Base-by-base conservation (phyloP, 2,797 vertebrate species). In the Scleropages formosus region DNA sequence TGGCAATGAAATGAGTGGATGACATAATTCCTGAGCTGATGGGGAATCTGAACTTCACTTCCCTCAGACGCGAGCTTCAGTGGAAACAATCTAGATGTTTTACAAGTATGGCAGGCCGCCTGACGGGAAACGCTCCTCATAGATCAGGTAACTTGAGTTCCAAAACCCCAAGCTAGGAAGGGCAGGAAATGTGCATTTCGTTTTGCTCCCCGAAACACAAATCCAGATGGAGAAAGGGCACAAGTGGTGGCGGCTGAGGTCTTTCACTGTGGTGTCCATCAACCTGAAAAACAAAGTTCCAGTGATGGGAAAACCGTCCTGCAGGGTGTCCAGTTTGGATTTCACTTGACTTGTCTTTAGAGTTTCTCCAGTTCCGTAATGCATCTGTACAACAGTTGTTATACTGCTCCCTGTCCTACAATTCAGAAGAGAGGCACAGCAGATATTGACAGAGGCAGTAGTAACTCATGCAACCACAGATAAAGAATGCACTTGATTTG, bases 81-180 rank as follows among this genome's bases (percentile, higher is more conserved):
- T 72, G 70, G 61, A 77, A 77, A 63, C 63, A 88, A 90, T 89
- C 85, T 89, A 85, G 85, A 84, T 63, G 78, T 84, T 90, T 89
- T 88, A 88, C 84, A 88, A 76, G 82, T 59, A 77, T 89, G 89
- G 88, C 88, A 76, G 73, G 44, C 79, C 67, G 84, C 89, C 89
- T 39, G 31, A 39, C 31, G 89, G 87, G 75, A 51, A 53, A 22
- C 20, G 62, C 51, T 73, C 71, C 71, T 67, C 67, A 51, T 65
- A 73, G 76, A 73, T 77, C 71, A 59, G 31, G 76, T 67, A 73
- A 67, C 61, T 73, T 53, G 60, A 66, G 70, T 77, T 77, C 24
- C 49, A 60, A 77, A 73, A 39, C 31, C 70, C 27, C 24, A 9
- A 71, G 71, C 73, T 27, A 31, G 49, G 20, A 73, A 77, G 46